Evolutionary conservation across 2,888 invertebrate species (phyloP), one percentile per base, ranked within the genome.

Genomic region (Ligdia adustata): DNA sequence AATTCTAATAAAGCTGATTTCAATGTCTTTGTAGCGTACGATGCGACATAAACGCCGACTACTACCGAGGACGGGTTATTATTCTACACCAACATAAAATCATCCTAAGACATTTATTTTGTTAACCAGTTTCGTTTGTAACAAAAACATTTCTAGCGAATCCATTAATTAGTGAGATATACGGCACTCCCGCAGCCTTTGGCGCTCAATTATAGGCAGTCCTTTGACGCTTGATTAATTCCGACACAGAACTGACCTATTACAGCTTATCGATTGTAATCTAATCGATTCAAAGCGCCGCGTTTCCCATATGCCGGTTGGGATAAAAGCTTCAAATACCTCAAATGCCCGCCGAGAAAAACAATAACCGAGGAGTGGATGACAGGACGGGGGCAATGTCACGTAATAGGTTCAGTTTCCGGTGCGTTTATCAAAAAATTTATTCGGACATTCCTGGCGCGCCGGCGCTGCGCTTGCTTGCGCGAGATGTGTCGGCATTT

Each of bases 161-260:
- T 79, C 84, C 85, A 88, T 89, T 87, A 88, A 89, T 89, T 89
- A 86, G 80, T 79, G 66, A 83, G 85, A 89, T 85, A 88, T 88
- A 89, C 81, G 85, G 81, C 78, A 71, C 73, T 69, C 75, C 73
- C 79, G 73, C 74, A 75, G 79, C 78, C 78, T 79, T 83, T 73
- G 79, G 78, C 75, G 78, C 76, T 79, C 82, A 79, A 83, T 83
- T 82, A 82, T 73, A 69, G 73, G 65, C 79, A 82, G 79, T 74
- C 81, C 85, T 87, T 88, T 87, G 87, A 85, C 79, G 85, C 79
- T 85, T 86, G 88, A 87, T 88, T 87, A 89, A 86, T 87, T 86
- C 86, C 84, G 79, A 83, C 82, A 86, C 82, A 83, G 80, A 82
- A 82, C 84, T 87, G 82, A 87, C 85, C 88, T 86, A 87, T 88